phyloP scores from a whole-genome alignment of 2,888 invertebrate genomes.

The Allygus modestus region DNA sequence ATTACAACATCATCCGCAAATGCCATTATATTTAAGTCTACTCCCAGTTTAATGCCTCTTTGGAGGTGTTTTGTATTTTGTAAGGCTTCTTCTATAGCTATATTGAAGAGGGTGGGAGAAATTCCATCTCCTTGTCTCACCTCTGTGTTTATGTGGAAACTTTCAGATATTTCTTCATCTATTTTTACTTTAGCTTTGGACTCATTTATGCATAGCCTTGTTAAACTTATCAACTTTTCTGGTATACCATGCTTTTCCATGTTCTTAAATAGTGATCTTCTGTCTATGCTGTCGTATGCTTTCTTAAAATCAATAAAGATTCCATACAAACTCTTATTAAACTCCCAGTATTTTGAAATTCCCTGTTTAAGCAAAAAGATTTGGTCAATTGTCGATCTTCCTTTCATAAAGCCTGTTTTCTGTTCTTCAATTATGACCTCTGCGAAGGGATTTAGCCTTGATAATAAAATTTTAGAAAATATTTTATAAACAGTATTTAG shows the following conservation, averaged over 20 bases:
- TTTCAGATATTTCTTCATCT: slow-evolving; percentile 22
- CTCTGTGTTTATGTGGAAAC: not conserved
- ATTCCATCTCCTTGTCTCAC: slow-evolving; percentile 30
- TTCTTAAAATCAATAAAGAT: slow-evolving; percentile 8
- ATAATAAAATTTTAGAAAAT: not conserved
- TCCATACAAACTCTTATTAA: not conserved
- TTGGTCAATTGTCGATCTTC: not conserved
- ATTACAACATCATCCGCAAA: no score
- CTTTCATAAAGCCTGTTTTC: not conserved
- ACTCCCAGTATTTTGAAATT: not conserved
- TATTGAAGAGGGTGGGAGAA: slow-evolving; percentile 4
- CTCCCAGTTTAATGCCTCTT: no score
- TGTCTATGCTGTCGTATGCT: slow-evolving; percentile 25
- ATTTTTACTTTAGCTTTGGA: slow-evolving; percentile 5
- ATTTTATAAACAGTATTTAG: not conserved
- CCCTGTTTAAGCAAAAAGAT: not conserved
- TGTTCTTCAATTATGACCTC: not conserved
- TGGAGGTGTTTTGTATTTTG: no score
- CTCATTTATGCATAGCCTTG: not conserved
- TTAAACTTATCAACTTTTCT: slow-evolving; percentile 3
- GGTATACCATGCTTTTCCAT: slow-evolving; percentile 20
- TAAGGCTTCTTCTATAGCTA: slow-evolving; percentile 18
- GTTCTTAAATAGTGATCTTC: not conserved
- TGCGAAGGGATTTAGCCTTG: not conserved
- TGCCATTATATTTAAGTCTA: no score